A percentile compares a stretch with the other conserved stretches of the same genome.
Conservation (phyloP, 2,888 invertebrate species). For the Eugnorisma glareosa region DNA sequence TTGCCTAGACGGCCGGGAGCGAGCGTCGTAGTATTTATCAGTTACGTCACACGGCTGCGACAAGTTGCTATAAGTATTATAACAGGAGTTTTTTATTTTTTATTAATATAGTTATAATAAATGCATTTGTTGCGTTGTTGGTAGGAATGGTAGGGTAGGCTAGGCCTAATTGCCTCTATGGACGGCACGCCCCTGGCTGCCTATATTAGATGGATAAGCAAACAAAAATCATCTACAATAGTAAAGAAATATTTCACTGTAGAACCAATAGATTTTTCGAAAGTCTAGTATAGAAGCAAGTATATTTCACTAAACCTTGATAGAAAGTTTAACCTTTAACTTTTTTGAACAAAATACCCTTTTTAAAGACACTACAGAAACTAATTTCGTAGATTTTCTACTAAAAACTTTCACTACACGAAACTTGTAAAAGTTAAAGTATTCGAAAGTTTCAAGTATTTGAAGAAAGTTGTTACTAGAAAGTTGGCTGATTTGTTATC, state of each 20-base stretch:
- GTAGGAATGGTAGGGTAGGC: too few relatives aligned
- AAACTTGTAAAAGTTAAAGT: constrained; percentile 32
- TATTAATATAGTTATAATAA: too few relatives aligned
- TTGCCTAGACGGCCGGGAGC: too few relatives aligned
- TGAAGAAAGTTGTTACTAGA: constrained; percentile 22
- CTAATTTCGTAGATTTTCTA: constrained; percentile 44
- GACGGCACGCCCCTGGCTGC: too few relatives aligned
- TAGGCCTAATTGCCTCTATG: too few relatives aligned
- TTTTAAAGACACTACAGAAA: constrained; percentile 16
- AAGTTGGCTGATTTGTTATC: constrained; percentile 35
- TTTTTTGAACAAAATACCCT: constrained; percentile 11
- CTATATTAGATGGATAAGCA: neutral
- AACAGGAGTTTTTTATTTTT: too few relatives aligned
- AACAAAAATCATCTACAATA: too few relatives aligned
- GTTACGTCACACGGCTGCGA: too few relatives aligned
- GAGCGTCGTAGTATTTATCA: too few relatives aligned
- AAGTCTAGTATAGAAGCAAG: too few relatives aligned
- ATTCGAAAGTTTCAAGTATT: constrained; percentile 47
- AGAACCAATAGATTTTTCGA: neutral
- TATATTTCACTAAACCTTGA: neutral
- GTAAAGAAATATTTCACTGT: neutral
- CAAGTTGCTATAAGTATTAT: too few relatives aligned
- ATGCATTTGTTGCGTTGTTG: too few relatives aligned
- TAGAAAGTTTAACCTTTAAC: neutral
- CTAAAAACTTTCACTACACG: constrained; percentile 25